phyloP scores from a whole-genome alignment of 2,797 vertebrate species.

The Euthynnus affinis region DNA sequence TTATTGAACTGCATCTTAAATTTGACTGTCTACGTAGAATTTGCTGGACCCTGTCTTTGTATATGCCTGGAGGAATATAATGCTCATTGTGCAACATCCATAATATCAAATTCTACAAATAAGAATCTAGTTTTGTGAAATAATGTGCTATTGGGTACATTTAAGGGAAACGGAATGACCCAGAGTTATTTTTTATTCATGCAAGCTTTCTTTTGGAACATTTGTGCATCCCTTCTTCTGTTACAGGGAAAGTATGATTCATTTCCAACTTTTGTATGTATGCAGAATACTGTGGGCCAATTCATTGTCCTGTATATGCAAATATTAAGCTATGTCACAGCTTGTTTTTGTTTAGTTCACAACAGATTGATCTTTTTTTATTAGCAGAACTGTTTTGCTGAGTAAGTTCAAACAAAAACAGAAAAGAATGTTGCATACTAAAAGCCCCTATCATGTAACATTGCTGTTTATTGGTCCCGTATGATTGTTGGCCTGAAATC shows the following conservation, averaged over 20 bases:
- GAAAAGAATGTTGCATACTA: conserved; percentile 11
- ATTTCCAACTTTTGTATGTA: neutral
- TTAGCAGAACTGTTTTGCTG: conserved; percentile 4
- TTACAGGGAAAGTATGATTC: neutral
- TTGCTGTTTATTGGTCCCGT: conserved; percentile 48
- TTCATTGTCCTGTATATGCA: conserved; percentile 11
- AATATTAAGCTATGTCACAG: conserved; percentile 1
- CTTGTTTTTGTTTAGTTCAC: conserved; percentile 9
- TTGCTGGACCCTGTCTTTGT: neutral
- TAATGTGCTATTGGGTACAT: conserved; percentile 2
- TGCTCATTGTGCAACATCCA: neutral
- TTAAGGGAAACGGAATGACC: neutral
- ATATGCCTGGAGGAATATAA: neutral
- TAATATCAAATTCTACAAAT: neutral
- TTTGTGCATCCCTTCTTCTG: neutral
- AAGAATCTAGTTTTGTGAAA: neutral
- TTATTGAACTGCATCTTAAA: too few relatives aligned
- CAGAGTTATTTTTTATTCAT: neutral
- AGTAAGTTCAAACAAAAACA: conserved; percentile 22
- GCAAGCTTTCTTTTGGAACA: neutral
- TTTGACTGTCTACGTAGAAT: too few relatives aligned
- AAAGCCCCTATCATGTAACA: conserved; percentile 36
- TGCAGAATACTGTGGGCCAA: neutral
- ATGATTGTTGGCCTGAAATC: conserved; percentile 45
- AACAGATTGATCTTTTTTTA: conserved; percentile 2